A percentile compares a stretch with the other conserved stretches of the same genome.
Conservation (phyloP, 2,888 invertebrate species). For the Dendrolimus pini region DNA sequence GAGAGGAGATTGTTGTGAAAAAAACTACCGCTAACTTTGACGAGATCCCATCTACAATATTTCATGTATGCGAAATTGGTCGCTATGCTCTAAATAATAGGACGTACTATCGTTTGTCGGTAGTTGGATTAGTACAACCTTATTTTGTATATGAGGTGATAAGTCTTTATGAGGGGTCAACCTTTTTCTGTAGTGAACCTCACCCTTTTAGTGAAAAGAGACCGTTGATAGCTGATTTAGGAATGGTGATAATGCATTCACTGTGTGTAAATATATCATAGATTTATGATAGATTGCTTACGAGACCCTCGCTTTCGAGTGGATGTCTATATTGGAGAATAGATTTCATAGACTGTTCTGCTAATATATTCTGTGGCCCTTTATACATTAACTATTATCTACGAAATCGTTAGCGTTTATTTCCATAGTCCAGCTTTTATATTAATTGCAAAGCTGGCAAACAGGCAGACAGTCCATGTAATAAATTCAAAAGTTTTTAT, state of each 20-base stretch:
- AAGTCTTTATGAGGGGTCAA: slow-evolving; percentile 78
- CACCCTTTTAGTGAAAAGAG: slow-evolving; percentile 78
- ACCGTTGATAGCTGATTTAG: slow-evolving; percentile 76
- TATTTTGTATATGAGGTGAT: slow-evolving; percentile 77
- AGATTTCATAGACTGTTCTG: slow-evolving; percentile 15
- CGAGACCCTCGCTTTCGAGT: slow-evolving; percentile 29
- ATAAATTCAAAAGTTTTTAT: no score
- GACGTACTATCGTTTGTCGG: slow-evolving; percentile 33
- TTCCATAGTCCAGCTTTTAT: no score
- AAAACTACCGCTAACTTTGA: slow-evolving; percentile 72
- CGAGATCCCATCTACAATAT: slow-evolving; percentile 56
- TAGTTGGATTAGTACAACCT: slow-evolving; percentile 66
- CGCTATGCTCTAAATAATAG: slow-evolving; percentile 38
- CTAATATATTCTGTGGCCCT: slow-evolving; percentile 18
- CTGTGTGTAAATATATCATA: slow-evolving; percentile 74
- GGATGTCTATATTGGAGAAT: slow-evolving; percentile 19
- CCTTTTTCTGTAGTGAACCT: slow-evolving; percentile 72
- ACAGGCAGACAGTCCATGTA: no score
- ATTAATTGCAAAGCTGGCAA: no score
- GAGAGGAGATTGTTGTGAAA: slow-evolving; percentile 75
- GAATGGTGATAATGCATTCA: slow-evolving; percentile 73
- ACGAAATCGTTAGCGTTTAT: no score
- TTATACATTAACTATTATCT: no score
- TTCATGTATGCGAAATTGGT: slow-evolving; percentile 40
- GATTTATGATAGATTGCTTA: slow-evolving; percentile 71